Conservation (phyloP, 2,888 invertebrate genomes). For the Napeogenes sylphis region DNA sequence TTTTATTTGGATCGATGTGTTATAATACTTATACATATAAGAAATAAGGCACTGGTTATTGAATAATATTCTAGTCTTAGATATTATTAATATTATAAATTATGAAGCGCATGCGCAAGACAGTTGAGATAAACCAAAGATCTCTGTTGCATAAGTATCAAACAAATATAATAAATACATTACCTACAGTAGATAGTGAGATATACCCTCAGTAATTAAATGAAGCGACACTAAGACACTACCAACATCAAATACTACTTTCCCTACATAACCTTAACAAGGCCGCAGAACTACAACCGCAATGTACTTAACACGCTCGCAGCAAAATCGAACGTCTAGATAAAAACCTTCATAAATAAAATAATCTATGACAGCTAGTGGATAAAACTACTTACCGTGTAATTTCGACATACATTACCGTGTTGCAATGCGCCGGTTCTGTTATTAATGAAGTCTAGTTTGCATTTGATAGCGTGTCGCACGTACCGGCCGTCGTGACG, state of each 20-base stretch:
- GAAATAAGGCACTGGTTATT: no score
- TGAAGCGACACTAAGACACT: slow-evolving; percentile 26
- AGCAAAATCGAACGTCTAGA: slow-evolving; percentile 33
- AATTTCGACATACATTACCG: slow-evolving; percentile 25
- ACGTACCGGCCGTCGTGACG: slow-evolving; percentile 54
- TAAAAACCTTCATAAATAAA: slow-evolving; percentile 30
- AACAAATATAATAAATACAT: slow-evolving; percentile 21
- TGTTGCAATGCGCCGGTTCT: slow-evolving; percentile 9
- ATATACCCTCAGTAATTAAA: slow-evolving; percentile 12
- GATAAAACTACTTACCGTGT: slow-evolving; percentile 13
- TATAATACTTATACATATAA: no score
- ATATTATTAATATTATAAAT: no score
- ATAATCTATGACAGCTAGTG: slow-evolving; percentile 25
- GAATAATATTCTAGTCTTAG: no score
- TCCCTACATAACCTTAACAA: slow-evolving; percentile 41
- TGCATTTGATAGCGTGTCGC: slow-evolving; percentile 55
- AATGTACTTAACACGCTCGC: slow-evolving; percentile 40
- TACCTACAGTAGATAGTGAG: no score
- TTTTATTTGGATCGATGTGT: background rate
- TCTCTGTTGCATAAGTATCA: background rate
- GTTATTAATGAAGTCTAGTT: slow-evolving; percentile 29
- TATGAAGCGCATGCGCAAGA: no score
- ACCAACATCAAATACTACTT: slow-evolving; percentile 44
- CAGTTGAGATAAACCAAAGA: background rate
- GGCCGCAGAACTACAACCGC: slow-evolving; percentile 43